Base-by-base conservation (phyloP, 92 coral and sea anemone species). In the Palythoa grandiflora region DNA sequence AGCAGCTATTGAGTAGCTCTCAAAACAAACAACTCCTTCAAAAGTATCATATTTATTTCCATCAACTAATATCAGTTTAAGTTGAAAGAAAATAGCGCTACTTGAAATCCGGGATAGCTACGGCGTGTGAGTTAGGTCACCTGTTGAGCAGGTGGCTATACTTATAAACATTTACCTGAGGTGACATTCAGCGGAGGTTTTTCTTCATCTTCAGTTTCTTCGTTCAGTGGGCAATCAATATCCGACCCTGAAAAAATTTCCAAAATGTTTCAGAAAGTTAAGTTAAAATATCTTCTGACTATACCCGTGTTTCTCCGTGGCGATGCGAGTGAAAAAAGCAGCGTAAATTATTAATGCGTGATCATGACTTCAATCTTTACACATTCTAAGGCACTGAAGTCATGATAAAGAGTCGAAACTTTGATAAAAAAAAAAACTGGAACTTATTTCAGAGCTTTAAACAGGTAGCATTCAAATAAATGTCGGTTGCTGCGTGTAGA, bases 351-450 rank as follows among this genome's bases (percentile, higher is more conserved):
- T 89, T 91, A 39, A 91, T 85, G 60, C 60, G 5, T 40, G 54
- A 60, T 50, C 71, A 91, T 91, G 87, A 84, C 83, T 89, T 84
- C 89, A 89, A 90, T 91, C 87, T 91, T 80, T 89, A 87, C 71
- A 90, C 94, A 91, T 91, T 89, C 84, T 79, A 90, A 52, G 38
- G 40, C 35, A 85, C 94, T 91, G 92, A 91, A 91, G 94, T 91
- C 86, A 91, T 91, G 87, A 72, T 68, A 51, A 10, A 12, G 16
- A 51, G 19, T 66, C 21, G 57, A 81, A 66, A 36, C 75, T 81
- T 81, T 79, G 84, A 79, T 63, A 3, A 53, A 20, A 77, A 20
- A 36, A 73, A 73, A 77, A 48, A 11, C 59, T 19, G 19, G 47
- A 53, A 19, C 15, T 21, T 48, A 14, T 81, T 81, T 51, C n/a